Percentiles rank a stretch among this genome's conserved stretches.
These are phyloP conservation scores for Danio tinwini DNA, from an alignment of 2,797 vertebrate species.

Conservation along the genomic window DNA sequence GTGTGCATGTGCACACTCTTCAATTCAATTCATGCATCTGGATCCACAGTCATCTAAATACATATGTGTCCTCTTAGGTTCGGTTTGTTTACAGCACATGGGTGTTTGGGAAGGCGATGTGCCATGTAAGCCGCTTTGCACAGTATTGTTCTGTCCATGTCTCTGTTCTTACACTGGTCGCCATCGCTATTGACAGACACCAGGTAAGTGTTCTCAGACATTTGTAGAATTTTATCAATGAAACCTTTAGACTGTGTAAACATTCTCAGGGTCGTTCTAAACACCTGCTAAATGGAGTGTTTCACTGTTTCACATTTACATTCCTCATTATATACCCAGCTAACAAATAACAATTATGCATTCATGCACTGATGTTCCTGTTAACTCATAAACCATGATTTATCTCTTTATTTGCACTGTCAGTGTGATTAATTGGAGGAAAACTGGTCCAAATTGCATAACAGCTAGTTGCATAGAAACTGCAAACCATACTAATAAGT, in stretches of 20 bases:
- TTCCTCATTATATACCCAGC: no score
- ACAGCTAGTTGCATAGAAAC: no score
- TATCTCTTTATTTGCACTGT: no score
- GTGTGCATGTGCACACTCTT: neutral
- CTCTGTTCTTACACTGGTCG: slow-evolving; percentile 79
- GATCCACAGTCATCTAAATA: neutral
- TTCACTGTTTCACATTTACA: no score
- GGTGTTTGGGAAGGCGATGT: slow-evolving; percentile 81
- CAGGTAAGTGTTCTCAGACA: slow-evolving; percentile 67
- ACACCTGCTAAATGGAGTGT: no score
- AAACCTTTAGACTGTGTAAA: neutral
- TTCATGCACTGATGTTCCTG: no score
- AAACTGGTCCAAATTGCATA: no score
- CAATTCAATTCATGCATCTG: neutral
- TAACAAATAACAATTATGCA: no score
- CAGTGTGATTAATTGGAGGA: no score
- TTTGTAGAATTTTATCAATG: neutral
- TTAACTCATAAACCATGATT: no score
- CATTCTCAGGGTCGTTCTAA: no score
- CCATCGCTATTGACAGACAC: slow-evolving; percentile 80
- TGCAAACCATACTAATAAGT: no score
- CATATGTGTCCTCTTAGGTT: slow-evolving; percentile 67
- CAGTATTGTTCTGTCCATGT: slow-evolving; percentile 84
- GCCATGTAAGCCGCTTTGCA: slow-evolving; percentile 80
- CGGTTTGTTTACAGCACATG: slow-evolving; percentile 82